Base-by-base conservation (phyloP, 2,113 vertebrate species). In the Nerophis ophidion region DNA sequence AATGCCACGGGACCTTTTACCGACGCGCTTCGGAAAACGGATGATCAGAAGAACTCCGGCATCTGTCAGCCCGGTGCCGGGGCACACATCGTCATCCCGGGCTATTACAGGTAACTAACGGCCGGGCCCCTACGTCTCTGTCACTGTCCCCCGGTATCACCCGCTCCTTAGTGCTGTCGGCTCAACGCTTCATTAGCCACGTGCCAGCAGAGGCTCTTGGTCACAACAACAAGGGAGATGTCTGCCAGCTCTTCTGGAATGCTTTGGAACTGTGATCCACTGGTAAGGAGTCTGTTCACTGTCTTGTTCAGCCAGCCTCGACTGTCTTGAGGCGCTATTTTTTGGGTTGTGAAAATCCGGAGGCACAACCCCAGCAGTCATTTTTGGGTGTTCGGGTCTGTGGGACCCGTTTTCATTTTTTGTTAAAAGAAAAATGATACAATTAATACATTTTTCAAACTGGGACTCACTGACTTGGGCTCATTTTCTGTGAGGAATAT, bases 1-100 rank as follows among this genome's bases (percentile, higher is more conserved):
- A 98, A 97, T 87, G 95, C 93, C 66, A 97, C 93, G 3, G 95
- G 93, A 88, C 93, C 93, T 82, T 98, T 98, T 92, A 95, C 93
- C 68, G 93, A 97, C 83, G 81, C 86, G 0, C 83, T 91, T 83
- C 88, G 90, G 85, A 94, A 92, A 93, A 98, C 96, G 94, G 94
- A 97, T 84, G 91, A 97, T 87, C 76, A 91, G 84, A 55, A 86
- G 16, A 89, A 90, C 45, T 47, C 85, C 42, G 91, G 93, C 84
- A 97, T 97, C 91, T 97, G 93, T 86, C 94, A 98, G 89, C 88
- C 90, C 1, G 91, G 91, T 2, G 92, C 91, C 0, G 94, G 91
- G n/a, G 93, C 93, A 72, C 93, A 94, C 52, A 91, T 94, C 57
- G 93, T 95, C 81, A 95, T 96, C 90, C 93, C 79, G 5, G 92